Percentiles rank a stretch among this genome's conserved stretches.
Evolutionary conservation across 2,113 vertebrate species (phyloP).

Genomic region (Probosciger aterrimus): DNA sequence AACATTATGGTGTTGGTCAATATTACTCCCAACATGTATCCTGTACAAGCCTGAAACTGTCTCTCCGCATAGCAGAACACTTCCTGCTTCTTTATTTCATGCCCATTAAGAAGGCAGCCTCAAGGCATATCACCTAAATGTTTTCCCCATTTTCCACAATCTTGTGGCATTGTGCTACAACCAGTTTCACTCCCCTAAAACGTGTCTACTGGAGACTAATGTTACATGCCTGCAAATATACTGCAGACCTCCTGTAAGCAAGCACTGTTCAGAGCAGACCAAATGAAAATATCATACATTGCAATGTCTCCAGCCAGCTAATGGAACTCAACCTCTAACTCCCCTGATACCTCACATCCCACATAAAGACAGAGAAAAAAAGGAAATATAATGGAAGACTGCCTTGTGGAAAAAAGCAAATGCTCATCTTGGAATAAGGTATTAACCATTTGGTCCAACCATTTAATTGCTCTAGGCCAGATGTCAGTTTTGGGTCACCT

Average conservation of each 20-base stretch:
- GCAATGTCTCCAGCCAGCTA: not conserved
- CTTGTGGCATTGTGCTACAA: not conserved
- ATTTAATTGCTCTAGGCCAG: not conserved
- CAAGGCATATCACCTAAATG: not conserved
- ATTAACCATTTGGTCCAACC: not conserved
- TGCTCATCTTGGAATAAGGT: not conserved
- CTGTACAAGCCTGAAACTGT: conserved; percentile 2
- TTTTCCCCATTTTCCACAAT: not conserved
- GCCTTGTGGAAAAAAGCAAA: not conserved
- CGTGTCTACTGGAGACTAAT: not conserved
- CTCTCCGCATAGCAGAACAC: not conserved
- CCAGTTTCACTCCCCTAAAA: not conserved
- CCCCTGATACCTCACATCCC: not conserved
- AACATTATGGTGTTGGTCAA: not conserved
- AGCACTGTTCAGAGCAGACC: not conserved
- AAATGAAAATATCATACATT: conserved; percentile 4
- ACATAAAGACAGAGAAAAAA: not conserved
- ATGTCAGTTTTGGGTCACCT: not conserved
- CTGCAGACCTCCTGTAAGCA: not conserved
- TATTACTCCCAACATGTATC: not conserved
- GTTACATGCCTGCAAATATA: not conserved
- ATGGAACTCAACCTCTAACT: not conserved
- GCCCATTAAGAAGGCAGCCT: not conserved
- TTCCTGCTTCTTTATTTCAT: conserved; percentile 5
- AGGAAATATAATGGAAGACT: not conserved